Evolutionary conservation across 2,888 invertebrate species (phyloP).

Genomic region (Myopa testacea): DNA sequence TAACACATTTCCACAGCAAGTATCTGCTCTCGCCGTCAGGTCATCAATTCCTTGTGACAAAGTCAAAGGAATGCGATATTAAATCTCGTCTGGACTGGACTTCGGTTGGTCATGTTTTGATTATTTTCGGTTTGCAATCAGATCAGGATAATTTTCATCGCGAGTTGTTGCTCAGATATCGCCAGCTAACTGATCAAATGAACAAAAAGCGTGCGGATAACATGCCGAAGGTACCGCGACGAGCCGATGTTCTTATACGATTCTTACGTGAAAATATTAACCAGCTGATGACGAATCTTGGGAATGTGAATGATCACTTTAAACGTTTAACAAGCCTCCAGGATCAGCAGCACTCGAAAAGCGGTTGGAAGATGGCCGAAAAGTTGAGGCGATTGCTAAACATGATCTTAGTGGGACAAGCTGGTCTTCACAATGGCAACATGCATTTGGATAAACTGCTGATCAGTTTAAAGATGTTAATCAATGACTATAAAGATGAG

Average conservation of each 20-base stretch:
- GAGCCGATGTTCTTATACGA: conserved; percentile 60
- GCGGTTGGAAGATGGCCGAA: conserved; percentile 68
- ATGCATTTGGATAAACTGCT: conserved; percentile 69
- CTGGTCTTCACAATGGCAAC: conserved; percentile 71
- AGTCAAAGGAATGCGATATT: conserved; percentile 64
- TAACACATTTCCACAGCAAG: conserved; percentile 69
- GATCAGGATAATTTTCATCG: conserved; percentile 71
- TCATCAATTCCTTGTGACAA: conserved; percentile 67
- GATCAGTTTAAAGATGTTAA: conserved; percentile 56
- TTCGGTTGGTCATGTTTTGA: conserved; percentile 68
- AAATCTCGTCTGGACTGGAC: conserved; percentile 63
- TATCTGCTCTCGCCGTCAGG: conserved; percentile 70
- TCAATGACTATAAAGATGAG: conserved; percentile 53
- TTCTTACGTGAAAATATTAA: conserved; percentile 62
- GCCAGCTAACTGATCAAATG: conserved; percentile 52
- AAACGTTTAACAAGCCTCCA: conserved; percentile 67
- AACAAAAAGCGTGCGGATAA: conserved; percentile 55
- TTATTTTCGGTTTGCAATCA: conserved; percentile 69
- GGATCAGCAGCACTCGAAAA: conserved; percentile 67
- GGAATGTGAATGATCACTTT: conserved; percentile 70
- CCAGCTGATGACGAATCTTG: conserved; percentile 64
- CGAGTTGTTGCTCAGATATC: conserved; percentile 68
- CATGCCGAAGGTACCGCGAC: conserved; percentile 60
- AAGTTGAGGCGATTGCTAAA: conserved; percentile 70
- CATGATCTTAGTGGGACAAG: conserved; percentile 73